Evolutionary conservation across 2,113 vertebrate species (phyloP).

Genomic region (Hippocampus barbouri): DNA sequence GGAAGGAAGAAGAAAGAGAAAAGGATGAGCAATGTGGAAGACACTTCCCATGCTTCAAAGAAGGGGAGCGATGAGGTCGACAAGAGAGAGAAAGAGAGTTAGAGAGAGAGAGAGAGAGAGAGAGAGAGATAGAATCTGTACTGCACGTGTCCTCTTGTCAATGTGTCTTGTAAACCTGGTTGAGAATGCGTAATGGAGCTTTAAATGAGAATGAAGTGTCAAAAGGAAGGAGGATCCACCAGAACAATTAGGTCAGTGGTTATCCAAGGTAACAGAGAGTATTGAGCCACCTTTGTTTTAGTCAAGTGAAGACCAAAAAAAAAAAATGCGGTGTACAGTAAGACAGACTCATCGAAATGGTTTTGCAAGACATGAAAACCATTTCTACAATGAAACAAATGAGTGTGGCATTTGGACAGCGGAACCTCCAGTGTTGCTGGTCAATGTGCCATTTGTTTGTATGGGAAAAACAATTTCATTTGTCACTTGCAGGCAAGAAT

Average conservation of each 20-base stretch:
- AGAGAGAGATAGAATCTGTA: constrained; percentile 12
- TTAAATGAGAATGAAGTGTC: constrained; percentile 68
- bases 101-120: constrained; percentile 17
- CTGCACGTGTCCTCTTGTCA: constrained; percentile 62
- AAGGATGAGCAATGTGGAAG: constrained; percentile 66
- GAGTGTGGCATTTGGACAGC: background rate
- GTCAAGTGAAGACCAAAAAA: constrained; percentile 45
- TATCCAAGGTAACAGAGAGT: constrained; percentile 16
- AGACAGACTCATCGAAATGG: constrained; percentile 12
- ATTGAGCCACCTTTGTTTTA: constrained; percentile 69
- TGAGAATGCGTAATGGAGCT: constrained; percentile 65
- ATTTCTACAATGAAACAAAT: constrained; percentile 22
- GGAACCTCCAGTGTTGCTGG: background rate
- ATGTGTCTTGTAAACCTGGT: constrained; percentile 65
- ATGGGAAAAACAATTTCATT: background rate
- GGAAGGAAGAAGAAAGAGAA: constrained; percentile 58
- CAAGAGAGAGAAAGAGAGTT: background rate
- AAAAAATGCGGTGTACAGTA: background rate
- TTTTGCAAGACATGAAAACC: constrained; percentile 29
- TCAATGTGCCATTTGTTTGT: background rate
- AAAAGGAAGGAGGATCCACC: constrained; percentile 41
- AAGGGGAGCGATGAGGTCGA: constrained; percentile 43
- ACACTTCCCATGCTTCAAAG: constrained; percentile 66
- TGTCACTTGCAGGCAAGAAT: background rate
- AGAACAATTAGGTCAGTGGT: constrained; percentile 45